A percentile compares a stretch with the other conserved stretches of the same genome.
Evolutionary conservation across 2,113 vertebrate species (phyloP).

Genomic region (Hemiscyllium ocellatum): DNA sequence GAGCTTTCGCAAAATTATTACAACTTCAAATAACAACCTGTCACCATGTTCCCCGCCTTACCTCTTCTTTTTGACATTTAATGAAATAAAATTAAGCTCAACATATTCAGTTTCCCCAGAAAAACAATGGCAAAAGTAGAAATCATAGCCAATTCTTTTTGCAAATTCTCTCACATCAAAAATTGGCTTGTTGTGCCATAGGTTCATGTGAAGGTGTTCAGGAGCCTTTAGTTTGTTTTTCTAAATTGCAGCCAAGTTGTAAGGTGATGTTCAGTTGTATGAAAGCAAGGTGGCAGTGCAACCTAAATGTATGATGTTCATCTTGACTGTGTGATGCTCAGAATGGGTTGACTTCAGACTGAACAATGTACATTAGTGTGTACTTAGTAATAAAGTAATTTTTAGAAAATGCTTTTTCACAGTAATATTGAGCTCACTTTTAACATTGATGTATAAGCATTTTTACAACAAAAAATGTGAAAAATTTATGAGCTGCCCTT

Average conservation of each 20-base stretch:
- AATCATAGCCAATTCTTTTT: neutral
- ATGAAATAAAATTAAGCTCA: neutral
- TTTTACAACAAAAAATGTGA: neutral
- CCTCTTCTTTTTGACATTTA: neutral
- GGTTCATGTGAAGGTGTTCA: neutral
- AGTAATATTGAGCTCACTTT: neutral
- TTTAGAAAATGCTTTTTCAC: neutral
- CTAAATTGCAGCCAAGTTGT: neutral
- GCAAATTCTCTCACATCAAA: neutral
- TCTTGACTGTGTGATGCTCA: neutral
- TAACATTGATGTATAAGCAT: neutral
- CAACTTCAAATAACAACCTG: neutral
- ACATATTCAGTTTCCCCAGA: neutral
- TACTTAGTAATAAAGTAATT: neutral
- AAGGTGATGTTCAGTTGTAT: slow-evolving; percentile 8
- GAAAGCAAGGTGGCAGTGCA: slow-evolving; percentile 37
- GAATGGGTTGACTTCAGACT: neutral
- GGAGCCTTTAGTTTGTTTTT: neutral
- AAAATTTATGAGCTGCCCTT: neutral
- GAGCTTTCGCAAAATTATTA: neutral
- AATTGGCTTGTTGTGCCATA: neutral
- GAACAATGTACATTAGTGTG: neutral
- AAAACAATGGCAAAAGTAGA: neutral
- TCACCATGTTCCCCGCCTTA: neutral
- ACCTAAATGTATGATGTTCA: neutral